Percentiles rank a stretch among this genome's conserved stretches.
Evolutionary conservation across 2,113 vertebrate species (phyloP).

Genomic region (Calyptommatus sinebrachiatus): DNA sequence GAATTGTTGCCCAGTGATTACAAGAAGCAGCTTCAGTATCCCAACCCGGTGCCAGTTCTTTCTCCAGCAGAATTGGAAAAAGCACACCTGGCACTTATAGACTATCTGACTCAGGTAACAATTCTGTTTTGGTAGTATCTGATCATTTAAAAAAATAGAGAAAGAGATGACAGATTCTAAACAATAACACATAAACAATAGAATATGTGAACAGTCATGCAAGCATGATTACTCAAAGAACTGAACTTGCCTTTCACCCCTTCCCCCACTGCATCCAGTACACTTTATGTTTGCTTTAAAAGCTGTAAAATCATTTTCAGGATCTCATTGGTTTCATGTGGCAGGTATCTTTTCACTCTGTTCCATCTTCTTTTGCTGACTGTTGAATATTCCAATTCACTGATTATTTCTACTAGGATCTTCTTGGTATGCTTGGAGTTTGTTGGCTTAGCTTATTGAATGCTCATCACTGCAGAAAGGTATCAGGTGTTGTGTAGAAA

Average conservation of each 20-base stretch:
- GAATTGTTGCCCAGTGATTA: constrained; percentile 94
- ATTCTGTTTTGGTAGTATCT: background rate
- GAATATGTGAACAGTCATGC: no score
- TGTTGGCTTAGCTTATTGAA: background rate
- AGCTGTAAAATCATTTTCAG: no score
- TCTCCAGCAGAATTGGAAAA: constrained; percentile 93
- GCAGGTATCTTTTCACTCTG: no score
- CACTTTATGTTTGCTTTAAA: no score
- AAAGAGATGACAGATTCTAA: no score
- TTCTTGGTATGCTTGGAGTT: background rate
- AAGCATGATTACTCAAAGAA: no score
- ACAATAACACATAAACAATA: no score
- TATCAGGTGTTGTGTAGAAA: background rate
- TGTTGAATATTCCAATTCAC: background rate
- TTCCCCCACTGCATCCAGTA: no score
- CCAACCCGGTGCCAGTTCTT: constrained; percentile 87
- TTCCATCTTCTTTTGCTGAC: no score
- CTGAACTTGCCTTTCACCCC: no score
- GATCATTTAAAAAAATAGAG: background rate
- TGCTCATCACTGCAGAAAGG: no score
- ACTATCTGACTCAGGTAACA: constrained; percentile 94
- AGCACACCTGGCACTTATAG: constrained; percentile 94
- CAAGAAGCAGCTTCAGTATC: constrained; percentile 95
- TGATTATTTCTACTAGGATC: background rate
- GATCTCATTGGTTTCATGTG: no score